phyloP scores from a whole-genome alignment of 2,797 vertebrate species.

The Amniataba percoides region DNA sequence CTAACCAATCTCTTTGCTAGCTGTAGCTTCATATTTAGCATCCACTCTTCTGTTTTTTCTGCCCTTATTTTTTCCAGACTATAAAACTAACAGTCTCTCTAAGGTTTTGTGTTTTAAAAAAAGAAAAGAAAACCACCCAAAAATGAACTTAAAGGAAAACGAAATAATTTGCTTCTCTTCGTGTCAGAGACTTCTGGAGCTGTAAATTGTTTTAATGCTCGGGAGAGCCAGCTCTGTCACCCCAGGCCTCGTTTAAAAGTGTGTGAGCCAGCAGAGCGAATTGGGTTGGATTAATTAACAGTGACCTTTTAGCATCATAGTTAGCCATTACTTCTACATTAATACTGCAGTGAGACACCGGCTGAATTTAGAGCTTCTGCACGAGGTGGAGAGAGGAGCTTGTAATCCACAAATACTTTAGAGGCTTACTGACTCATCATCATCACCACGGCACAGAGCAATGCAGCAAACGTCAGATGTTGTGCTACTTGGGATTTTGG shows the following conservation, averaged over 20 bases:
- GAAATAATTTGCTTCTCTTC: slow-evolving; percentile 31
- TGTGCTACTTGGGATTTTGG: slow-evolving; percentile 11
- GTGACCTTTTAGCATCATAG: slow-evolving; percentile 51
- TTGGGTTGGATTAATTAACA: slow-evolving; percentile 55
- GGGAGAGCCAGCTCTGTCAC: slow-evolving; percentile 35
- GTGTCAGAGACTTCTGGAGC: slow-evolving; percentile 33
- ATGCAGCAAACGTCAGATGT: slow-evolving; percentile 24
- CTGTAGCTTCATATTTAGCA: neutral
- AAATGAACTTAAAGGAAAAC: neutral
- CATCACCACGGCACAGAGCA: slow-evolving; percentile 21
- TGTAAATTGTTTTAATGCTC: neutral
- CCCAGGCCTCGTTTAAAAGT: slow-evolving; percentile 32
- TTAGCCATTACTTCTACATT: slow-evolving; percentile 40
- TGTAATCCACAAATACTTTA: slow-evolving; percentile 46
- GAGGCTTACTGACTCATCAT: slow-evolving; percentile 59
- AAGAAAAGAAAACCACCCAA: neutral
- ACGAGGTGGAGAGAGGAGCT: slow-evolving; percentile 34
- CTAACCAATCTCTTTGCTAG: neutral
- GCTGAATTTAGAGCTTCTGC: slow-evolving; percentile 50
- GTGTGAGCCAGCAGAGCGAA: slow-evolving; percentile 34
- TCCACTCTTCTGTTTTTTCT: too few species aligned
- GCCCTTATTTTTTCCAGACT: neutral
- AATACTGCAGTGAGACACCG: slow-evolving; percentile 58
- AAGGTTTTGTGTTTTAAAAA: neutral
- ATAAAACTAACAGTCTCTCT: neutral